Percentiles rank a stretch among this genome's conserved stretches.
Evolutionary conservation across 1,140 invertebrate species (phyloP).

Genomic region (Drosophila varians): DNA sequence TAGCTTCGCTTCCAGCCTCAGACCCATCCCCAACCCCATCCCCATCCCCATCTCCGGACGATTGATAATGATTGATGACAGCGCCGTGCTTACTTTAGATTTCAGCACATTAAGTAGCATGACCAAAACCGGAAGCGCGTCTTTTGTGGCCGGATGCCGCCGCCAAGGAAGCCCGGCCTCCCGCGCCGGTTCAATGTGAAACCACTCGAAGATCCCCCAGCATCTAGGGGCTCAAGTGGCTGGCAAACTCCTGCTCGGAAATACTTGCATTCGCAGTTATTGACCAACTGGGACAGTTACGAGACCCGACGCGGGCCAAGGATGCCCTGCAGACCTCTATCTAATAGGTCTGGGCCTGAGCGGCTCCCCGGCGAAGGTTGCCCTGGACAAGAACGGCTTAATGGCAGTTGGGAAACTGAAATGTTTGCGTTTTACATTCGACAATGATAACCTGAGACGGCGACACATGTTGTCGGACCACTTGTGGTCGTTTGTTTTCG

Average conservation of each 20-base stretch:
- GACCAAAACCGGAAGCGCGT: conserved; percentile 52
- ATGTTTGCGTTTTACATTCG: conserved; percentile 22
- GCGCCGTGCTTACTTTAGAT: conserved; percentile 39
- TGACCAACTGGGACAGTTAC: conserved; percentile 24
- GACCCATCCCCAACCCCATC: no score
- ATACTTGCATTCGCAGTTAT: conserved; percentile 15
- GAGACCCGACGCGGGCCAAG: conserved; percentile 34
- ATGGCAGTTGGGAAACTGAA: conserved; percentile 42
- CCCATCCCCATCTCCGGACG: no score
- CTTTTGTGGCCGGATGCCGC: conserved; percentile 30
- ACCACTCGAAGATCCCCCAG: conserved; percentile 12
- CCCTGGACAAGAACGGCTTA: conserved; percentile 66
- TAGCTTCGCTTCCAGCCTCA: neutral
- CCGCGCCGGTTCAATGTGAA: conserved; percentile 26
- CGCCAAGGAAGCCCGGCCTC: conserved; percentile 40
- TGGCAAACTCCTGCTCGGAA: conserved; percentile 35
- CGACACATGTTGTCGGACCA: conserved; percentile 43
- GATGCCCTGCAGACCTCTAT: conserved; percentile 67
- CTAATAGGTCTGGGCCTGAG: conserved; percentile 47
- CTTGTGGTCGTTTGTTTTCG: conserved; percentile 35
- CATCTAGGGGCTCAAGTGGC: no score
- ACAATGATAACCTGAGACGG: conserved; percentile 18
- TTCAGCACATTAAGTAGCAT: conserved; percentile 53
- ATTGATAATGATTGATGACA: conserved; percentile 28
- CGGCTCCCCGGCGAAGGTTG: conserved; percentile 53